Conservation (phyloP, 2,113 vertebrate genomes). For the Xenopus tropicalis region UCB_Xtro_10.0 CM004448.2:121239001-121239500, state of each 20-base stretch:
- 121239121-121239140: neutral
- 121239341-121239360: too few species aligned
- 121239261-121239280: neutral
- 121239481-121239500: too few species aligned
- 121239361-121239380: neutral
- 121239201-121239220: slow-evolving; percentile 5
- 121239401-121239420: neutral
- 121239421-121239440: neutral
- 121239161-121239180: neutral
- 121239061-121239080: too few species aligned
- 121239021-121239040: neutral
- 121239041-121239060: neutral
- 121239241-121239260: neutral
- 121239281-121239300: slow-evolving; percentile 7
- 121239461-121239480: too few species aligned
- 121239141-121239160: slow-evolving; percentile 2
- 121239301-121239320: neutral
- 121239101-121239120: neutral
- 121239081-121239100: neutral
- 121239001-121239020: too few species aligned
- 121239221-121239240: neutral
- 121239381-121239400: neutral
- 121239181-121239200: slow-evolving; percentile 7
- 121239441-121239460: too few species aligned
- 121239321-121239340: neutral